These are phyloP conservation scores for Campoplex capitator DNA, from an alignment of 2,888 invertebrate species.

Conservation along the genomic window DNA sequence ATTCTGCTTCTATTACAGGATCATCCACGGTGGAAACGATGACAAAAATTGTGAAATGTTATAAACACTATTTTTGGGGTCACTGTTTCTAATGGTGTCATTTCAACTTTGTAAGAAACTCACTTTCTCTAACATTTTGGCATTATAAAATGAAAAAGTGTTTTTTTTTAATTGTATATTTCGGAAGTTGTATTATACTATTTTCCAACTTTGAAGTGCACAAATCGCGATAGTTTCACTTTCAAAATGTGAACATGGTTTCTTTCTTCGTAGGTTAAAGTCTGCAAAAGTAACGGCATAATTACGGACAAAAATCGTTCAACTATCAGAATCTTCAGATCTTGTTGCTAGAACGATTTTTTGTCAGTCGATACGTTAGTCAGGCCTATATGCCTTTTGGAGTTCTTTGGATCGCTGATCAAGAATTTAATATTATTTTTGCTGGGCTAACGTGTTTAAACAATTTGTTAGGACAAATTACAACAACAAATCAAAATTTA, in stretches of 20 bases:
- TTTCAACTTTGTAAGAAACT: neutral
- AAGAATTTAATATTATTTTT: conserved; percentile 6
- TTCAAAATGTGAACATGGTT: neutral
- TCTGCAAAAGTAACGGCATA: neutral
- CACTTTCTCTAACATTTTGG: neutral
- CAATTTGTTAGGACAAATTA: neutral
- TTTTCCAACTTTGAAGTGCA: neutral
- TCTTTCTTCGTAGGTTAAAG: neutral
- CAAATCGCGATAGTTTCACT: conserved; percentile 3
- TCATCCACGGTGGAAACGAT: neutral
- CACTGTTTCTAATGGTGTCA: neutral
- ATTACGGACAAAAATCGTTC: neutral
- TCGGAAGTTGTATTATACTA: neutral
- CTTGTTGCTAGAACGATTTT: neutral
- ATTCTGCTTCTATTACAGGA: neutral
- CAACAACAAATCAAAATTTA: neutral
- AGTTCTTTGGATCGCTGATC: neutral
- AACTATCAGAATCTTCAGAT: neutral
- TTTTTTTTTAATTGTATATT: neutral
- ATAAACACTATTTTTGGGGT: neutral
- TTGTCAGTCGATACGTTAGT: neutral
- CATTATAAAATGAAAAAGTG: neutral
- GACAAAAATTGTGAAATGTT: neutral
- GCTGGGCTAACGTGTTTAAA: neutral
- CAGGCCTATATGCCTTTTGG: neutral